Conservation (phyloP, 2,797 vertebrate genomes). For the Falco rusticolus region DNA sequence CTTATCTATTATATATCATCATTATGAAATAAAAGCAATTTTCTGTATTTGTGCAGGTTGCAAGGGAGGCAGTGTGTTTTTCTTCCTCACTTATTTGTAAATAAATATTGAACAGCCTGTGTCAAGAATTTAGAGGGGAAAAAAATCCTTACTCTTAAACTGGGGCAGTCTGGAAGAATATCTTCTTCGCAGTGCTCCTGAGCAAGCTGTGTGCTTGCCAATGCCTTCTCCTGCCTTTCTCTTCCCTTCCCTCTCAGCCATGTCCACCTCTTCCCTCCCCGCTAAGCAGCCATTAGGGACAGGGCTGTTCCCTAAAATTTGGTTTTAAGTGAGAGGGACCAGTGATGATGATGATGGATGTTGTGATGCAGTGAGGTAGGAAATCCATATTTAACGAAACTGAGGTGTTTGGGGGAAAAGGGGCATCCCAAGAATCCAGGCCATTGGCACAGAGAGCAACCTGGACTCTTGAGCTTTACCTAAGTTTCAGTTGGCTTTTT, state of each 20-base stretch:
- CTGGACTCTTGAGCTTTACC: not conserved
- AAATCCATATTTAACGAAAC: not conserved
- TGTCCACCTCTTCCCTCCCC: not conserved
- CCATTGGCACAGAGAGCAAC: not conserved
- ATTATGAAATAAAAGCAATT: not conserved
- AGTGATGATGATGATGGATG: not conserved
- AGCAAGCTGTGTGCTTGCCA: not conserved
- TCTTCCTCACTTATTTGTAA: constrained; percentile 41
- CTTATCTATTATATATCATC: not conserved
- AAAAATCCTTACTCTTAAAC: not conserved
- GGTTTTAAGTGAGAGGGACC: not conserved
- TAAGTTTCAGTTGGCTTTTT: not conserved
- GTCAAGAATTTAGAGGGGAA: constrained; percentile 15
- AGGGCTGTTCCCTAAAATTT: constrained; percentile 19
- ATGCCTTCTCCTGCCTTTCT: not conserved
- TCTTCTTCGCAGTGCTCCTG: not conserved
- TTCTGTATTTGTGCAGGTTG: constrained; percentile 31
- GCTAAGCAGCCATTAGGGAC: not conserved
- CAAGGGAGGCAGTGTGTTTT: constrained; percentile 17
- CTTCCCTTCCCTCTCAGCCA: not conserved
- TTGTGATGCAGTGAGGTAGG: not conserved
- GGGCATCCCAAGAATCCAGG: not conserved
- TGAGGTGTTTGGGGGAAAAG: not conserved
- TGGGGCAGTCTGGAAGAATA: constrained; percentile 20
- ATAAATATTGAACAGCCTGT: constrained; percentile 21